Evolutionary conservation across 2,888 invertebrate genomes (phyloP).

Genomic region (Dromius quadrimaculatus): DNA sequence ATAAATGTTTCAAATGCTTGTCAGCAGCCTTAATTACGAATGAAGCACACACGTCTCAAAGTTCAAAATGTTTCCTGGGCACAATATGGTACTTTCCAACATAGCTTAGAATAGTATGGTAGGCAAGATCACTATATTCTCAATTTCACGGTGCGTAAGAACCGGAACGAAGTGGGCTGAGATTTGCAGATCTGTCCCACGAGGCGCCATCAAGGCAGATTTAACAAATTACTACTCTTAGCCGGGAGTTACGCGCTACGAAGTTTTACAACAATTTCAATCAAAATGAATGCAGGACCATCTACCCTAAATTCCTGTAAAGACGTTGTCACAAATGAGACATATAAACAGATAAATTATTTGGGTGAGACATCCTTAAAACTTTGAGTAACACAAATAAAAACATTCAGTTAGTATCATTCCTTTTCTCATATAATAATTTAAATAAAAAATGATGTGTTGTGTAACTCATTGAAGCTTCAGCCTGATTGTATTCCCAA

Average conservation of each 20-base stretch:
- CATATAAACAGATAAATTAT: too few species aligned
- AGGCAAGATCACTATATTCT: constrained; percentile 36
- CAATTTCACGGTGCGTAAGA: constrained; percentile 55
- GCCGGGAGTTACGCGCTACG: constrained; percentile 56
- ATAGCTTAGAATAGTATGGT: neutral
- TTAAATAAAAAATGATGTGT: too few species aligned
- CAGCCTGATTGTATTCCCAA: too few species aligned
- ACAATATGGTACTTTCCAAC: neutral
- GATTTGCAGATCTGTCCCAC: constrained; percentile 57
- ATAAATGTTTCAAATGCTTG: neutral
- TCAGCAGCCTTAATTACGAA: neutral
- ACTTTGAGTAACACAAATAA: too few species aligned
- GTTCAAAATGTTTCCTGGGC: constrained; percentile 41
- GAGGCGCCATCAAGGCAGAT: constrained; percentile 59
- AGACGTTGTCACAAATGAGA: too few species aligned
- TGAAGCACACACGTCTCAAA: constrained; percentile 15
- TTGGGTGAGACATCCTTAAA: too few species aligned
- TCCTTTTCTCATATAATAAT: too few species aligned
- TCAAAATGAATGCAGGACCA: constrained; percentile 64
- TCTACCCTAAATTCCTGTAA: too few species aligned
- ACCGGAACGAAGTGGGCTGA: constrained; percentile 56
- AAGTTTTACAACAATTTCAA: constrained; percentile 65
- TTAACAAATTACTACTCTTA: constrained; percentile 62
- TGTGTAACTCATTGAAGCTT: too few species aligned
- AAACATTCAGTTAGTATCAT: too few species aligned